These are phyloP conservation scores for Narcine bancroftii DNA, from an alignment of 2,113 vertebrate species.

Conservation along the genomic window DNA sequence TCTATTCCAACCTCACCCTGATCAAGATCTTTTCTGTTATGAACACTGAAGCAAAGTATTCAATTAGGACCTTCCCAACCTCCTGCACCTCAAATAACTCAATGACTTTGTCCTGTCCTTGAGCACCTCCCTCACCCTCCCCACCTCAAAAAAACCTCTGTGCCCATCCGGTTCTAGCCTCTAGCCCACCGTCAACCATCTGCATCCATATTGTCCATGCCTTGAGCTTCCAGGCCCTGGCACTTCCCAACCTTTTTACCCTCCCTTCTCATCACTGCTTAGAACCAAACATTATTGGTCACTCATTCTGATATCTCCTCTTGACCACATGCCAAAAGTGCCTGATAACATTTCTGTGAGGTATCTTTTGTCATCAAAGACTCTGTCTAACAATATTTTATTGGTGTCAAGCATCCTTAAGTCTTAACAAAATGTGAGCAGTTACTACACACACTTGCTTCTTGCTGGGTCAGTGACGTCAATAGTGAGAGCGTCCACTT, in stretches of 20 bases:
- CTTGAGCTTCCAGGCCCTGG: not conserved
- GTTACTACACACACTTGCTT: not conserved
- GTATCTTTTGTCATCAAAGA: not conserved
- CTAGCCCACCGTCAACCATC: not conserved
- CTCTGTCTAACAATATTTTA: not conserved
- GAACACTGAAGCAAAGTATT: no score
- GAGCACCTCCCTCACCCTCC: not conserved
- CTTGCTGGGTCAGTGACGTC: not conserved
- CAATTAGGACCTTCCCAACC: no score
- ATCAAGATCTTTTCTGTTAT: no score
- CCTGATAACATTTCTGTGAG: not conserved
- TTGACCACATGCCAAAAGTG: not conserved
- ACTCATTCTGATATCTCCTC: not conserved
- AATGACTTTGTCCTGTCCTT: not conserved
- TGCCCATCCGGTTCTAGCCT: not conserved
- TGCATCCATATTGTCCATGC: no score
- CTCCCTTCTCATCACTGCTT: not conserved
- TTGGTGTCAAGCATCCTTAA: not conserved
- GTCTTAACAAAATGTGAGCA: not conserved
- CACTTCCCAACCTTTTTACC: not conserved
- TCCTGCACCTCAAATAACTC: not conserved
- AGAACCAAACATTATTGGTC: not conserved
- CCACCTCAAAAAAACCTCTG: not conserved
- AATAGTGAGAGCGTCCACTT: slow-evolving; percentile 10
- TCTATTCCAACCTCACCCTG: no score